phyloP scores from a whole-genome alignment of 2,888 invertebrate species.

The Ormyrus labotus region DNA sequence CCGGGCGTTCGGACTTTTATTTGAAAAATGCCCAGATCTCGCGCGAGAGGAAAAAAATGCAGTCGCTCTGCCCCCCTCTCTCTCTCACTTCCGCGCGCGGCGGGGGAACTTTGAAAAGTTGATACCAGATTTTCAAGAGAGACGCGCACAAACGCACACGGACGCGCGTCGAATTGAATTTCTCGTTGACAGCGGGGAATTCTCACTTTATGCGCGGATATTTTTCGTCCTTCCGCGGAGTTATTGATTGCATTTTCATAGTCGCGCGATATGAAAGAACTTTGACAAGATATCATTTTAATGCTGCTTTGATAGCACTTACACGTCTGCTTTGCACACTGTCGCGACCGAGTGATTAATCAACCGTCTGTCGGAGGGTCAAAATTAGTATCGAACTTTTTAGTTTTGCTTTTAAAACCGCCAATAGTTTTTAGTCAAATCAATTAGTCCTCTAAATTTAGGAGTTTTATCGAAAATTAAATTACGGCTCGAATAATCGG shows the following conservation, averaged over 20 bases:
- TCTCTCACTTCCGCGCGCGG: too few species aligned
- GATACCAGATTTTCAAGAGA: conserved; percentile 45
- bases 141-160: background rate
- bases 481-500: too few species aligned
- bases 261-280: conserved; percentile 32
- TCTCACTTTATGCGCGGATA: conserved; percentile 21
- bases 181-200: conserved; percentile 20
- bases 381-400: background rate
- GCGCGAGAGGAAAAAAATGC: too few species aligned
- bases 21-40: conserved; percentile 15
- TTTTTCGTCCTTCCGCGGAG: conserved; percentile 7
- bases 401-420: background rate
- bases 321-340: background rate
- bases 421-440: too few species aligned
- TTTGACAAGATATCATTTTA: conserved; percentile 38
- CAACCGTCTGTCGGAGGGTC: background rate
- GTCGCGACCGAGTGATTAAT: conserved; percentile 17
- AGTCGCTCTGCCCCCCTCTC: too few species aligned
- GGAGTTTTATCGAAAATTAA: too few species aligned
- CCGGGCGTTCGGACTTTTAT: conserved; percentile 1
- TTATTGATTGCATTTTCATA: conserved; percentile 50
- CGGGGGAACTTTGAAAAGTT: conserved; percentile 34
- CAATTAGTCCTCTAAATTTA: too few species aligned
- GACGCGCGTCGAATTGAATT: conserved; percentile 5
- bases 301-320: conserved; percentile 17